Evolutionary conservation across 1,140 invertebrate genomes (phyloP).

Genomic region (Drosophila kepulauana): DNA sequence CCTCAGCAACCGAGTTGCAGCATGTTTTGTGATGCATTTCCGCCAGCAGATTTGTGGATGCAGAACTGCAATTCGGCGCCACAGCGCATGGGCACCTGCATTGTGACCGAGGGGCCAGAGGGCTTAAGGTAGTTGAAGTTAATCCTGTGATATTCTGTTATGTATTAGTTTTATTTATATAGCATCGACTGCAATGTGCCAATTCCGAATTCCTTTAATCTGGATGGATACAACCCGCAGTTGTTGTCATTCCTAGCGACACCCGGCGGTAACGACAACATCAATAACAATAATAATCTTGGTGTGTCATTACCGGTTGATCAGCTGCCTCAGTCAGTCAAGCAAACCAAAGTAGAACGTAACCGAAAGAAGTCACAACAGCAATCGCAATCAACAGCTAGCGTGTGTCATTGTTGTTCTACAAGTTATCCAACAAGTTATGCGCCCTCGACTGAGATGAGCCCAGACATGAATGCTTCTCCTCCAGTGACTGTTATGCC

Average conservation of each 20-base stretch:
- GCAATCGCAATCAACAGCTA: background rate
- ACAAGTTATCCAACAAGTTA: background rate
- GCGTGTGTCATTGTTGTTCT: background rate
- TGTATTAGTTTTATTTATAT: too few species aligned
- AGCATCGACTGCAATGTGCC: slow-evolving; percentile 70
- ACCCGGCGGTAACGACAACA: background rate
- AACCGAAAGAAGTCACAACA: background rate
- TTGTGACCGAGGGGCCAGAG: slow-evolving; percentile 65
- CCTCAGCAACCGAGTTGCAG: slow-evolving; percentile 13
- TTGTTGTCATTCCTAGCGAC: background rate
- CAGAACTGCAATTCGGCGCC: slow-evolving; percentile 27
- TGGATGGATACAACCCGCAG: slow-evolving; percentile 41
- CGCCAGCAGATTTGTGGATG: slow-evolving; percentile 1
- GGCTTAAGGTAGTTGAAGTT: slow-evolving; percentile 54
- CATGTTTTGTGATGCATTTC: slow-evolving; percentile 31
- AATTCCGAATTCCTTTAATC: slow-evolving; percentile 50
- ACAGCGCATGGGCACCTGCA: slow-evolving; percentile 52
- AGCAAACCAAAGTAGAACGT: background rate
- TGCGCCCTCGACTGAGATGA: background rate
- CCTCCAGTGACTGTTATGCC: background rate
- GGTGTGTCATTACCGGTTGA: background rate
- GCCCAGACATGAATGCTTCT: background rate
- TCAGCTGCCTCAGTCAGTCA: background rate
- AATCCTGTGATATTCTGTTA: too few species aligned
- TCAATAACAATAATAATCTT: background rate